Evolutionary conservation across 1,140 invertebrate species (phyloP), one percentile per base, ranked within the genome.

Genomic region (Carposina sasakii): DNA sequence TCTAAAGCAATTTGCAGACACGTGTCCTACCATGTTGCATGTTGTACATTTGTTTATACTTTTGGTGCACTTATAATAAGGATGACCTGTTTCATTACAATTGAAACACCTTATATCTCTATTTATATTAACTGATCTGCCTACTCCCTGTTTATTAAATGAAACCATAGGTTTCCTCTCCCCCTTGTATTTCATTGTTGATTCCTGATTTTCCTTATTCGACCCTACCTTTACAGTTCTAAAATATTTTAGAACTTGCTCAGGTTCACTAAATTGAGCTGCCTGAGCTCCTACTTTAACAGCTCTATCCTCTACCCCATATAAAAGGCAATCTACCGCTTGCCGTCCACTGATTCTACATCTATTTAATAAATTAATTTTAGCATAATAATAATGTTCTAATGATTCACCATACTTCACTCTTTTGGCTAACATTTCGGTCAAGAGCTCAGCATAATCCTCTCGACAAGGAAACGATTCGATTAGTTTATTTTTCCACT

Each of bases 301-400:
- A 5, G 50, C 22, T 2, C 56, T 21, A 40, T 62, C 63, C n/a
- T 60, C 64, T n/a, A 67, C 37, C 5, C 60, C 61, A 24, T 67
- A 41, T 2, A 67, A 12, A 20, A 67, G 20, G 49, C 58, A 67
- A 21, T 67, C 64, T 0, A 67, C 64, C 1, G 53, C 55, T 12
- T 48, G 21, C 22, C 44, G 43, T 10, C 54, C 56, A 2, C 2
- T 8, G 2, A 66, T 66, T 19, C 50, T 39, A 41, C 63, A 66
- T 3, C 60, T 22, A 13, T 60, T 67, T 36, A 67, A 43, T 22
- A 63, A 34, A 44, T 59, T 60, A 26, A 60, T 48, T 50, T 67
- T 66, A 13, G 43, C 52, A 28, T 58, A 63, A 50, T 57, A 67
- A 42, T 67, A 63, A 12, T 53, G 43, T 33, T 67, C 63, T 10